Conservation (phyloP, 2,113 vertebrate species). For the Galeopterus variegatus region DNA sequence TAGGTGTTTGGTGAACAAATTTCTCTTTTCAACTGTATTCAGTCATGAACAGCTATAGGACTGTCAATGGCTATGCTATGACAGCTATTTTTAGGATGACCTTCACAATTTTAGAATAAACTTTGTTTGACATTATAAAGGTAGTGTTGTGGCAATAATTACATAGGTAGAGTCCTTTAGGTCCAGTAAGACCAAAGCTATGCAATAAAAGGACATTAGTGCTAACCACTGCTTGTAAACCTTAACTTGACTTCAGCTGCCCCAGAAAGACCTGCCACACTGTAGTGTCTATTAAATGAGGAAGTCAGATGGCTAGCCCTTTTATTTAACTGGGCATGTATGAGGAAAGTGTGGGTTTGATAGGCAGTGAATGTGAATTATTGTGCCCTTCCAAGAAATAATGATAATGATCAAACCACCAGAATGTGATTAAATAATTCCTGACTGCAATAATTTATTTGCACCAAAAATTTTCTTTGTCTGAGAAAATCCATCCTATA, state of each 20-base stretch:
- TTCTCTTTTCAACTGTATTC: conserved; percentile 73
- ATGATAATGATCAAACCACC: conserved; percentile 40
- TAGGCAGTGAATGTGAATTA: conserved; percentile 71
- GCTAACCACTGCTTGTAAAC: conserved; percentile 36
- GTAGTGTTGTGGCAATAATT: conserved; percentile 53
- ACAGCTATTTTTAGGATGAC: conserved; percentile 66
- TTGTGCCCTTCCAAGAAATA: conserved; percentile 71
- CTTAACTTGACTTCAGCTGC: not conserved
- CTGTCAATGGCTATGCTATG: conserved; percentile 67
- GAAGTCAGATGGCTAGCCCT: conserved; percentile 19
- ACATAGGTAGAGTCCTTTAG: conserved; percentile 51
- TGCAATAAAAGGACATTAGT: not conserved
- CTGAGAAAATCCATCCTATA: conserved; percentile 52
- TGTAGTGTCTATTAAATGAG: not conserved
- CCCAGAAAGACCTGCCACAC: not conserved
- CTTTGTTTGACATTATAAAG: conserved; percentile 78
- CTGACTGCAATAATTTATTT: conserved; percentile 76
- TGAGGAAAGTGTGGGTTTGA: conserved; percentile 28
- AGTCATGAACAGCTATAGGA: conserved; percentile 78
- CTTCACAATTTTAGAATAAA: conserved; percentile 83
- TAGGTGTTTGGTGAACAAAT: conserved; percentile 66
- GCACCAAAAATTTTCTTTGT: conserved; percentile 70
- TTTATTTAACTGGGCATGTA: conserved; percentile 56
- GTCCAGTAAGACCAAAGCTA: not conserved
- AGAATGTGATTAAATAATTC: conserved; percentile 81